phyloP scores from a whole-genome alignment of 2,888 invertebrate species.

The Dryobota labecula region DNA sequence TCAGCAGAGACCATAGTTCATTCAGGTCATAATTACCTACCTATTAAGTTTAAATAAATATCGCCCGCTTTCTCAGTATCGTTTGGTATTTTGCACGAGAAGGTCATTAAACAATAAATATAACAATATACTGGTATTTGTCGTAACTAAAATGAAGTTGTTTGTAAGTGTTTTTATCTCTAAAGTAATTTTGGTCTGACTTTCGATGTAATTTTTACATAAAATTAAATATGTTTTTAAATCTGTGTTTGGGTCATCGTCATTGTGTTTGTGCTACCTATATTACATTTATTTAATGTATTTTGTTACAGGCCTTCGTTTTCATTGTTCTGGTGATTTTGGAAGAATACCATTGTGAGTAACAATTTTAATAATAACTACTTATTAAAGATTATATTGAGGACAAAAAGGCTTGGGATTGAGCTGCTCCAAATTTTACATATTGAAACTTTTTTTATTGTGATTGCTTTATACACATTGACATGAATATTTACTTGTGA shows the following conservation, averaged over 20 bases:
- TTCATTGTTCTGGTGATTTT: conserved; percentile 17
- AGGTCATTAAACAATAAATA: too few relatives aligned
- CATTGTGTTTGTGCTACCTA: neutral
- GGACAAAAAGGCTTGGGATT: too few relatives aligned
- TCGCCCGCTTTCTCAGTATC: neutral
- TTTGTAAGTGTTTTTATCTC: conserved; percentile 8
- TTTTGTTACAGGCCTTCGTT: conserved; percentile 13
- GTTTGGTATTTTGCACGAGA: neutral
- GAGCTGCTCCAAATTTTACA: too few relatives aligned
- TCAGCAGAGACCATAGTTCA: neutral
- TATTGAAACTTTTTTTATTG: too few relatives aligned
- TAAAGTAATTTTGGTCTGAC: neutral
- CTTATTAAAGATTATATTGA: too few relatives aligned
- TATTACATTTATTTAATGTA: neutral
- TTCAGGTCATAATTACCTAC: too few relatives aligned
- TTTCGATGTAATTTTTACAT: neutral
- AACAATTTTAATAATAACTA: neutral
- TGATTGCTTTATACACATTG: too few relatives aligned
- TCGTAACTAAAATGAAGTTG: conserved; percentile 13
- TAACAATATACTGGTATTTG: neutral
- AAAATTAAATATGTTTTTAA: too few relatives aligned
- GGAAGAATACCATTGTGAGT: conserved; percentile 27
- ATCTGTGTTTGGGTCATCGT: too few relatives aligned
- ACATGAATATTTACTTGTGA: too few relatives aligned
- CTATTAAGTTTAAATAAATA: too few relatives aligned